Percentiles rank a stretch among this genome's conserved stretches.
Evolutionary conservation across 2,797 vertebrate genomes (phyloP).

Genomic region (Poeciliopsis gracilis): DNA sequence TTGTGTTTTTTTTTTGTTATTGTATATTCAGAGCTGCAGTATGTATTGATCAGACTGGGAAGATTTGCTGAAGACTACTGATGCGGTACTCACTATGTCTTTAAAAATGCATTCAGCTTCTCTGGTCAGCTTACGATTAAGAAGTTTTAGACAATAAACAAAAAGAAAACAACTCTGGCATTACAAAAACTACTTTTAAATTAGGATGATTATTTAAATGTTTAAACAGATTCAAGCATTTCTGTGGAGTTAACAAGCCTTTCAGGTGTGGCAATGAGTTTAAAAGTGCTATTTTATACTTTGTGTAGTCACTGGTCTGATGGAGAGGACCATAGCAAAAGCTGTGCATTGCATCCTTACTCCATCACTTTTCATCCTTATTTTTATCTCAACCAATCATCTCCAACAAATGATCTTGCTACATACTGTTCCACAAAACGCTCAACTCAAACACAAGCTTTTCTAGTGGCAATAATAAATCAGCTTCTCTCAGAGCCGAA

Average conservation of each 20-base stretch:
- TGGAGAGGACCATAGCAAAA: not conserved
- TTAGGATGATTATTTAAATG: not conserved
- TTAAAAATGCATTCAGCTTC: slow-evolving; percentile 40
- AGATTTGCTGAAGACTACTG: slow-evolving; percentile 29
- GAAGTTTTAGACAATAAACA: slow-evolving; percentile 18
- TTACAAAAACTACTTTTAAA: not conserved
- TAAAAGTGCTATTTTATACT: slow-evolving; percentile 60
- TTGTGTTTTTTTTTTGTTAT: slow-evolving; percentile 55
- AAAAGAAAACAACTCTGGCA: not conserved
- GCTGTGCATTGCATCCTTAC: not conserved
- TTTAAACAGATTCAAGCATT: not conserved
- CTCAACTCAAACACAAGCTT: not conserved
- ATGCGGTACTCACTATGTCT: slow-evolving; percentile 37
- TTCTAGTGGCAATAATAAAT: not conserved
- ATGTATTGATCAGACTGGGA: slow-evolving; percentile 67
- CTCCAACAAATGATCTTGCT: not conserved
- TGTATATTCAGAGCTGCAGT: slow-evolving; percentile 64
- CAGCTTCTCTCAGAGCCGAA: not conserved
- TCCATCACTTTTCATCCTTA: not conserved
- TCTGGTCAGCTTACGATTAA: slow-evolving; percentile 33
- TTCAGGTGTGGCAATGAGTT: slow-evolving; percentile 30
- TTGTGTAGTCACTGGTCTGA: slow-evolving; percentile 51
- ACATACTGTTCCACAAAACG: not conserved
- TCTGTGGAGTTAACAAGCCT: not conserved
- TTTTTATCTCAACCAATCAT: not conserved